These are phyloP conservation scores for Aegithalos caudatus DNA, from an alignment of 2,113 vertebrate species.

Conservation along the genomic window DNA sequence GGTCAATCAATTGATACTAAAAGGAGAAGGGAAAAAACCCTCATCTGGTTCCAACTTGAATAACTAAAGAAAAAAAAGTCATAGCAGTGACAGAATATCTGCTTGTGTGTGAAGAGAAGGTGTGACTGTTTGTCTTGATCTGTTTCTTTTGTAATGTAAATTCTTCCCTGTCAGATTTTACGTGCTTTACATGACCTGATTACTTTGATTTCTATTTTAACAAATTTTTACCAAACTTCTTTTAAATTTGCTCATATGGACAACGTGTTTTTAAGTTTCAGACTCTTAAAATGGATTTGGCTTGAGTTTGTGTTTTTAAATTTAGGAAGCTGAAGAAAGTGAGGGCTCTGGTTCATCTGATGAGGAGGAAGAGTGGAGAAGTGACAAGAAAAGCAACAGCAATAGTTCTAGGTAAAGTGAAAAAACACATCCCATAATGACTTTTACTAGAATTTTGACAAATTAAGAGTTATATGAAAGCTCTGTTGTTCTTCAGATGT, in stretches of 20 bases:
- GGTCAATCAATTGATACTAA: background rate
- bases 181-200: background rate
- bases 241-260: background rate
- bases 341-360: slow-evolving; percentile 80
- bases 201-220: background rate
- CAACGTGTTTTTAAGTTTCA: background rate
- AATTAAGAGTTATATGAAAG: background rate
- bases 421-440: background rate
- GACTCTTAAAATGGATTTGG: background rate
- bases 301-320: background rate
- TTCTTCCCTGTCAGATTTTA: background rate
- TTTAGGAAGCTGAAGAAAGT: slow-evolving; percentile 84
- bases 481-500: background rate
- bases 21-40: background rate
- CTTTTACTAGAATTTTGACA: background rate
- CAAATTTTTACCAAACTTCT: background rate
- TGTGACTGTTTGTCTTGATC: background rate
- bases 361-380: slow-evolving; percentile 90
- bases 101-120: background rate
- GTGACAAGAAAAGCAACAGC: slow-evolving; percentile 82
- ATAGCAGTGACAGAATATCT: background rate
- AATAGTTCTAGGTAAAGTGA: slow-evolving; percentile 83
- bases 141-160: background rate
- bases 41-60: background rate
- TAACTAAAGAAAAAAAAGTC: background rate